Conservation (phyloP, 1,140 invertebrate genomes). For the Nasonia giraulti region DNA sequence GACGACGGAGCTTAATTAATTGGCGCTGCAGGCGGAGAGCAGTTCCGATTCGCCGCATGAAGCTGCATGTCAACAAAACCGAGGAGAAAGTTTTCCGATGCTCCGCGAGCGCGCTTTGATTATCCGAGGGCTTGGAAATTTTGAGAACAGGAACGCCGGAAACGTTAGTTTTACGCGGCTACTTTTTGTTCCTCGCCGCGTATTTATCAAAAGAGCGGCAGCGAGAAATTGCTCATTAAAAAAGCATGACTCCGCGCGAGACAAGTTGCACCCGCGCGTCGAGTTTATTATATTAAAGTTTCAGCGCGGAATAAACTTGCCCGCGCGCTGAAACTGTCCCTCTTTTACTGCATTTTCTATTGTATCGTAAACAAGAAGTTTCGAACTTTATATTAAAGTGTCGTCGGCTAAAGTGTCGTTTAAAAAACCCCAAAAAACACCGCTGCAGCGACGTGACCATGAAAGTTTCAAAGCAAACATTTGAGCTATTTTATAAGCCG, state of each 20-base stretch:
- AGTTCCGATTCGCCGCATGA: background rate
- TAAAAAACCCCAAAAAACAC: background rate
- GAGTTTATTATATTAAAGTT: background rate
- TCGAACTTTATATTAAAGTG: background rate
- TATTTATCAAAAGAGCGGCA: background rate
- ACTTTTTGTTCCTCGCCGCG: background rate
- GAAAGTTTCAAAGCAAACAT: background rate
- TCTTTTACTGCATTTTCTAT: conserved; percentile 1
- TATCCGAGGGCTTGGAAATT: background rate
- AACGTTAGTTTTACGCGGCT: background rate
- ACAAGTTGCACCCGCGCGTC: background rate
- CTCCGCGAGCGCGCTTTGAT: background rate
- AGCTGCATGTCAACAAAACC: background rate
- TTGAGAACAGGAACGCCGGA: background rate
- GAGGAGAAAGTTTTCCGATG: background rate
- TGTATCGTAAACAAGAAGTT: background rate
- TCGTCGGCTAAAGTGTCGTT: background rate
- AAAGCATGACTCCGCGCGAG: background rate
- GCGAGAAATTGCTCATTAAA: background rate
- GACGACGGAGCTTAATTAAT: background rate
- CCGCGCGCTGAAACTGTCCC: background rate
- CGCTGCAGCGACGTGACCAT: background rate
- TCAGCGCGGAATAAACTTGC: background rate
- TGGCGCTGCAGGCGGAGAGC: background rate
- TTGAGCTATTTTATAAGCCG: background rate